Evolutionary conservation across 2,113 vertebrate genomes (phyloP).

Genomic region (Aplodontia rufa): DNA sequence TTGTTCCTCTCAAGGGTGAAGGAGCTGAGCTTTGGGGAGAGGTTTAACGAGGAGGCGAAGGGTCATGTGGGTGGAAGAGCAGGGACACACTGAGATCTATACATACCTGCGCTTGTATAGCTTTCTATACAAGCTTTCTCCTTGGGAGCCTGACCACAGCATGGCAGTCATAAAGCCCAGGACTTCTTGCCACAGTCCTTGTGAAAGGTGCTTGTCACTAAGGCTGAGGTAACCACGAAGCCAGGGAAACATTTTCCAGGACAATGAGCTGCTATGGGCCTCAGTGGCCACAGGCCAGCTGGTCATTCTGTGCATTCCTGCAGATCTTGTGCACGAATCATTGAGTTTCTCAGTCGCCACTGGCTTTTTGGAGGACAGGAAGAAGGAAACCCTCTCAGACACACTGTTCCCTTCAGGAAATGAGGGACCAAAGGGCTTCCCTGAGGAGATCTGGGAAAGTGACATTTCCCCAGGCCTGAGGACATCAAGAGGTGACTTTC

Average conservation of each 20-base stretch:
- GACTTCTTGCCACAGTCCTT: neutral
- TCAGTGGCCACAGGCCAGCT: neutral
- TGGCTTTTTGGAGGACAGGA: neutral
- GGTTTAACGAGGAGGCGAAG: neutral
- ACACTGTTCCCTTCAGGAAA: constrained; percentile 13
- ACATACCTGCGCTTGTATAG: neutral
- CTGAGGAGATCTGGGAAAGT: constrained; percentile 42
- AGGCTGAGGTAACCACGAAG: neutral
- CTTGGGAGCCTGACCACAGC: neutral
- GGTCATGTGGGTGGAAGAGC: accelerated
- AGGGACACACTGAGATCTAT: neutral
- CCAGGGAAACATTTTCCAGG: neutral
- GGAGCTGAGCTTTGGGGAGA: neutral
- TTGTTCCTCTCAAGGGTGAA: neutral
- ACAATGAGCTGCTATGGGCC: neutral
- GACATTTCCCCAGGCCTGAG: constrained; percentile 44
- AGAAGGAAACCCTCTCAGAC: constrained; percentile 14
- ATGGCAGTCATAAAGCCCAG: accelerated
- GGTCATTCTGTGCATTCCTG: neutral
- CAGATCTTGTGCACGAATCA: neutral
- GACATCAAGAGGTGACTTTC: constrained; percentile 23
- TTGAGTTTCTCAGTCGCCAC: neutral
- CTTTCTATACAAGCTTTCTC: too few relatives aligned
- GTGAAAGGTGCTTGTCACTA: neutral
- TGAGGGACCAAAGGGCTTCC: constrained; percentile 9